Evolutionary conservation across 2,797 vertebrate genomes (phyloP), one percentile per base, ranked within the genome.

Genomic region (Melanotaenia trifasciata): DNA sequence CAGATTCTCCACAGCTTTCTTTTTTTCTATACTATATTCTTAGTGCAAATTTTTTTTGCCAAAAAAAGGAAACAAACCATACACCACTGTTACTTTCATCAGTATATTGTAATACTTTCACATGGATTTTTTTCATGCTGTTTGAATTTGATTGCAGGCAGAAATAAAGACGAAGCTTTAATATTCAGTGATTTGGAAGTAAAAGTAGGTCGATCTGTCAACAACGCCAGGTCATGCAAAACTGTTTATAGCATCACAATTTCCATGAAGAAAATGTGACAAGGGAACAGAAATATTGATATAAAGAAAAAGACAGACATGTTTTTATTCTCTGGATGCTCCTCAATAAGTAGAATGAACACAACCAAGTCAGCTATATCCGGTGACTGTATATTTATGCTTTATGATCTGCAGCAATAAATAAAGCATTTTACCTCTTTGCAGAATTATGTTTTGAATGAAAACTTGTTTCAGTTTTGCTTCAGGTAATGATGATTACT

Each of bases 401-500:
- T 22, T 30, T 9, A 60, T 63, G 3, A 80, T 43, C 33, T 36
- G 24, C 16, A 30, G 13, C 54, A 78, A 47, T 8, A 62, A 56
- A 78, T 22, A 22, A 64, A n/a, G 22, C 8, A 38, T 75, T 36
- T 63, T 8, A 64, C 36, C 36, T 58, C 33, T 57, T 70, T 67
- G 24, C 3, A 65, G 18, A 51, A 5, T 57, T 28, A 16, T 5
- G 2, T 30, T 76, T 53, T 40, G 9, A 66, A 64, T 33, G 1
- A 50, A 74, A 88, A 78, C 38, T 68, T 73, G 38, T 36, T 28
- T 73, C 59, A 24, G 64, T 70, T 64, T 64, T 50, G 74, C 58
- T 70, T 81, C 66, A 83, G 78, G 84, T 88, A 72, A 78, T 81
- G 75, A 70, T 43, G 59, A 79, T 72, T 65, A 56, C 57, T 47